phyloP scores from a whole-genome alignment of 2,113 vertebrate genomes.

The Marmota flaviventris region DNA sequence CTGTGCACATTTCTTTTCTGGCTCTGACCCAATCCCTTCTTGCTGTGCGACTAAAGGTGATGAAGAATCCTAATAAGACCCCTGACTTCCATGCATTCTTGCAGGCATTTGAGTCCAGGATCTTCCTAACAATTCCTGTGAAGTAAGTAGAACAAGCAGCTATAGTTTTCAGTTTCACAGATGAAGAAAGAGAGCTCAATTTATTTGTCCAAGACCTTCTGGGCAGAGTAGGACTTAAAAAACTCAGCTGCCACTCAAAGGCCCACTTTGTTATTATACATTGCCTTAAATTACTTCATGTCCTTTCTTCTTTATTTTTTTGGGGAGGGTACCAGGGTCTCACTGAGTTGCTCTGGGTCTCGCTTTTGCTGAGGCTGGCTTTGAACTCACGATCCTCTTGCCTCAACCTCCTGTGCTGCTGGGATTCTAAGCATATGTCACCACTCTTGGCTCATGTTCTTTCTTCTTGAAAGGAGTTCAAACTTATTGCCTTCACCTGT shows the following conservation, averaged over 20 bases:
- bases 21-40: background rate
- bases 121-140: background rate
- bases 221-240: background rate
- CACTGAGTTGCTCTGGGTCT: too few relatives aligned
- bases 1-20: background rate
- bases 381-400: too few relatives aligned
- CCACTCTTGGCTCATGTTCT: background rate
- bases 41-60: fast-evolving
- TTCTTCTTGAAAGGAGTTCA: background rate
- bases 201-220: background rate
- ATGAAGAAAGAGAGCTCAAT: background rate
- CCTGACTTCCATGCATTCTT: background rate
- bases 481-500: background rate
- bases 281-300: background rate
- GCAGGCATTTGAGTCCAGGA: background rate
- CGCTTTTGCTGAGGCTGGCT: too few relatives aligned
- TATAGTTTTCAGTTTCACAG: background rate
- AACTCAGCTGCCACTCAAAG: background rate
- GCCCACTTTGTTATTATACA: background rate
- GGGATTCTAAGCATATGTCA: too few relatives aligned
- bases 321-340: too few relatives aligned
- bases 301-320: background rate
- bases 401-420: too few relatives aligned
- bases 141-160: background rate
- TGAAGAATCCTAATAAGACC: background rate